These are phyloP conservation scores for Astropecten irregularis DNA, from an alignment of 53 echinoderm and acorn worm genomes.

Conservation along the genomic window DNA sequence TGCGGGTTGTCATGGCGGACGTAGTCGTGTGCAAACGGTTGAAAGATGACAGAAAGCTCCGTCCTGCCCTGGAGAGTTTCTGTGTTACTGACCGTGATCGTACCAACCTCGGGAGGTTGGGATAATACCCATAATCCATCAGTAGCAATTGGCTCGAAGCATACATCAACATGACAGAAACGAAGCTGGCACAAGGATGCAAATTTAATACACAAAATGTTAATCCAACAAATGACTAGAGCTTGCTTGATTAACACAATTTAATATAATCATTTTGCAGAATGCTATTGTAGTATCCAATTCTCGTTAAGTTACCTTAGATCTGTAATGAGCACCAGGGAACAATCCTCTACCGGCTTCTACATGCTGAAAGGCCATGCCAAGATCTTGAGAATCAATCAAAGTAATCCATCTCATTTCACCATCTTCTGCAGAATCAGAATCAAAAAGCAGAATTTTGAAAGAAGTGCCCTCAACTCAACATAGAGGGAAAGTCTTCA, in stretches of 20 bases:
- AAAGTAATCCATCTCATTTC: background rate
- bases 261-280: too few species aligned
- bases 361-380: conserved; percentile 19
- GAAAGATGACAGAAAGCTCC: conserved; percentile 8
- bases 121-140: conserved; percentile 64
- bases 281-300: too few species aligned
- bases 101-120: conserved; percentile 33
- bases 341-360: background rate
- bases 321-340: conserved; percentile 38
- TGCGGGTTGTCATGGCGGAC: background rate
- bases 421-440: background rate
- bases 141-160: conserved; percentile 48
- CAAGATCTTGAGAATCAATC: conserved; percentile 36
- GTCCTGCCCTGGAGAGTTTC: background rate
- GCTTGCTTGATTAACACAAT: too few species aligned
- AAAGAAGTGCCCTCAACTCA: too few species aligned
- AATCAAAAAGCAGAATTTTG: too few species aligned
- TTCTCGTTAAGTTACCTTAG: too few species aligned
- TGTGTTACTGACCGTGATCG: conserved; percentile 3
- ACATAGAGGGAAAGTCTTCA: too few species aligned
- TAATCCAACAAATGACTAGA: too few species aligned
- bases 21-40: conserved; percentile 38
- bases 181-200: too few species aligned
- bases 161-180: conserved; percentile 55
- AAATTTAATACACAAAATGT: too few species aligned